Percentiles rank a stretch among this genome's conserved stretches.
Conservation (phyloP, 2,113 vertebrate genomes). For the Eulacestoma nigropectus region DNA sequence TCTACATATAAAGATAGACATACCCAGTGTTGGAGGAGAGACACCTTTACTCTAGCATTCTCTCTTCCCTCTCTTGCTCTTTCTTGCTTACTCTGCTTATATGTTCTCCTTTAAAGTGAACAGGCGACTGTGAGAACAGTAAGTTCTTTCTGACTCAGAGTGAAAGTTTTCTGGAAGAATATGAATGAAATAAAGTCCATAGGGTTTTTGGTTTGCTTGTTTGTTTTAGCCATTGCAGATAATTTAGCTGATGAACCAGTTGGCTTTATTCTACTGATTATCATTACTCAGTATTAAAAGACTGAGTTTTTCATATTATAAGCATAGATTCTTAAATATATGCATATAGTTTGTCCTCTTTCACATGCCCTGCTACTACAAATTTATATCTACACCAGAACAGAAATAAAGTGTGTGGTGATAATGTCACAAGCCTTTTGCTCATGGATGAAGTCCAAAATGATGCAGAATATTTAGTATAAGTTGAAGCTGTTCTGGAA, state of each 20-base stretch:
- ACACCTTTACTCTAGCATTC: not conserved
- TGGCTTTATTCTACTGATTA: not conserved
- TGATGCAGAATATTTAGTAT: constrained; percentile 8
- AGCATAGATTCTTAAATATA: not conserved
- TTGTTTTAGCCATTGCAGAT: not conserved
- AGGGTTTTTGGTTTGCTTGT: not conserved
- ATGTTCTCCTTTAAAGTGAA: not conserved
- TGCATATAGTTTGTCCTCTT: not conserved
- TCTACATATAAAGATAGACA: not conserved
- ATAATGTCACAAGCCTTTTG: constrained; percentile 12
- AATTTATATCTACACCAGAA: not conserved
- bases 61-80: not conserved
- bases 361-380: not conserved
- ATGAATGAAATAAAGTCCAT: not conserved
- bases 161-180: not conserved
- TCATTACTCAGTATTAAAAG: not conserved
- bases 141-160: not conserved
- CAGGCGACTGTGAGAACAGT: not conserved
- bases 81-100: not conserved
- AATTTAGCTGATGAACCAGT: not conserved
- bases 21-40: not conserved
- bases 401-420: not conserved
- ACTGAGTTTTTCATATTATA: not conserved
- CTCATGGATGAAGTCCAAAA: constrained; percentile 19
- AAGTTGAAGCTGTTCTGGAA: constrained; percentile 28